A percentile compares a stretch with the other conserved stretches of the same genome.
Evolutionary conservation across 2,113 vertebrate species (phyloP).

Genomic region (Glareola pratincola): DNA sequence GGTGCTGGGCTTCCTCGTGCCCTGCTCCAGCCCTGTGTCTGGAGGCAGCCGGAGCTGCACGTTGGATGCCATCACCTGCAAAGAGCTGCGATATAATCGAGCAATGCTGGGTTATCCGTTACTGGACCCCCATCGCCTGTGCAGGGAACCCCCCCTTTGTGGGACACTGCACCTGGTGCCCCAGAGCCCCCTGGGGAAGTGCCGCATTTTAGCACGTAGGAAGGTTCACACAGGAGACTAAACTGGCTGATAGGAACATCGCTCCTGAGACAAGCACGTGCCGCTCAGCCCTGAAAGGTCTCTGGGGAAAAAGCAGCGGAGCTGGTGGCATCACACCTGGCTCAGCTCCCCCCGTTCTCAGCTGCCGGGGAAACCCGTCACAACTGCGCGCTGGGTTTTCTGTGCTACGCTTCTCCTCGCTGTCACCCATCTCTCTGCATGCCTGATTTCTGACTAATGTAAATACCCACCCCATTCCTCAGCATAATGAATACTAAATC

Average conservation of each 20-base stretch:
- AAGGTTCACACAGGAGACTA: neutral
- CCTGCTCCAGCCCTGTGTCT: neutral
- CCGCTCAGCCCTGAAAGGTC: neutral
- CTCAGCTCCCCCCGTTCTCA: neutral
- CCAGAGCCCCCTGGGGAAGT: neutral
- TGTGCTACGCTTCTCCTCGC: neutral
- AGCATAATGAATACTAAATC: slow-evolving; percentile 10
- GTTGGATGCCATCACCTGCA: neutral
- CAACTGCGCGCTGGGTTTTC: neutral
- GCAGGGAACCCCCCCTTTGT: neutral
- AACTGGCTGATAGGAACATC: neutral
- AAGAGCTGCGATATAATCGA: neutral
- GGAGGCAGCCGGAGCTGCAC: neutral
- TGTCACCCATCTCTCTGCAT: slow-evolving; percentile 12
- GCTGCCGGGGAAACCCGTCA: neutral
- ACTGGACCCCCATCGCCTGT: fast-evolving
- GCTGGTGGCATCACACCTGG: neutral
- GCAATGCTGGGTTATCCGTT: neutral
- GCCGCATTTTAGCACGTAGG: neutral
- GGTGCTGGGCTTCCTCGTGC: neutral
- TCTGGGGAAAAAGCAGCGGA: neutral
- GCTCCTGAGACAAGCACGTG: neutral
- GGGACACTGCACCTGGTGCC: neutral
- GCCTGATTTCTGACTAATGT: slow-evolving; percentile 25
- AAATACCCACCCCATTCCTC: neutral